Base-by-base conservation (phyloP, 2,113 vertebrate species). In the Aramus guarauna region DNA sequence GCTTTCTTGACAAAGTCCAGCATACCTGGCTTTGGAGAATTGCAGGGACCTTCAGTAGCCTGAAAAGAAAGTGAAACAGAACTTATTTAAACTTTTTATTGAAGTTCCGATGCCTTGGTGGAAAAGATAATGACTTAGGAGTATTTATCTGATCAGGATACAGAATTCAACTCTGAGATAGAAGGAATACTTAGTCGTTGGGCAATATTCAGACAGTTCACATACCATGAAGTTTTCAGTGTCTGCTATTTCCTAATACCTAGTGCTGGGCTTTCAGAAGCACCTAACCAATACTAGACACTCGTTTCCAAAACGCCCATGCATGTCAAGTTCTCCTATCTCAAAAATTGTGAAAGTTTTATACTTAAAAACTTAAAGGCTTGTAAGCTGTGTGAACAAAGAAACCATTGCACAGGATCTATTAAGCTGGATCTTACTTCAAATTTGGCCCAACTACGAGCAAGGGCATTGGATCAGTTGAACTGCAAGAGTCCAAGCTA, bases 1-100 rank as follows among this genome's bases (percentile, higher is more conserved):
- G 97, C 99, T 90, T 99, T 99, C 95, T 98, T 99, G 69, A 99
- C 95, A 8, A 99, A 99, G 97, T 99, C 99, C 91, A 99, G 93
- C 98, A 99, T 98, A 27, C 98, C 96, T 6, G 99, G 99, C 96
- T 99, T 99, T 43, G 99, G 98, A 29, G 97, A 91, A 94, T 94
- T 99, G 92, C 99, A 99, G 64, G 98, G 97, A 37, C 99, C 99
- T 86, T 99, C 98, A 21, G 99, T 99, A 83, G 99, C 98, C 99
- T 99, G 89, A 80, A 84, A 78, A 90, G 72, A 75, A 22, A 85
- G 32, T 32, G 12, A 55, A 90, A 78, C 7, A 93, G 59, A 73
- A 58, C 11, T 66, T 36, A 55, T 7, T 74, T 63, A 74, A 90
- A 50, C 12, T 7, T 80, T 47, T 60, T 30, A 67, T 32, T 73